phyloP scores from a whole-genome alignment of 2,888 invertebrate species.

The Coenonympha glycerion region DNA sequence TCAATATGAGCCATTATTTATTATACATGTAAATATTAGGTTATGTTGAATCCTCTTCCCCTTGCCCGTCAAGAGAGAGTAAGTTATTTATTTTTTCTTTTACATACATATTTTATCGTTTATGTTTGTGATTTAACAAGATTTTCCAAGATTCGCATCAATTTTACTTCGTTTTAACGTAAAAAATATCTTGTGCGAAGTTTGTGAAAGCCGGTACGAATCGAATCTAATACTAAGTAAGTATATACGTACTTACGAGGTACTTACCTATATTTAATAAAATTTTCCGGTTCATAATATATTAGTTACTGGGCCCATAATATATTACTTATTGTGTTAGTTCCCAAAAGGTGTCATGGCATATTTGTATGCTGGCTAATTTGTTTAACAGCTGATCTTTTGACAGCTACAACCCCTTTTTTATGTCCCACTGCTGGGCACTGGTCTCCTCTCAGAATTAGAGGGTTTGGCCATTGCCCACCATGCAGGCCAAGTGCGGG shows the following conservation, averaged over 20 bases:
- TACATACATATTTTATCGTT: neutral
- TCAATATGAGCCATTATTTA: constrained; percentile 33
- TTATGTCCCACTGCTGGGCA: no score
- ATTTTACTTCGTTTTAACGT: neutral
- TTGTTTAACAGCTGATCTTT: neutral
- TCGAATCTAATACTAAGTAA: no score
- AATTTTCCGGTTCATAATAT: no score
- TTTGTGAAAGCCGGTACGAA: neutral
- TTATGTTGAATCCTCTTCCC: constrained; percentile 57
- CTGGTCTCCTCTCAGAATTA: no score
- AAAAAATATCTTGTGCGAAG: neutral
- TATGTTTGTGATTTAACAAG: constrained; percentile 5
- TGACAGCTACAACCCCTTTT: no score
- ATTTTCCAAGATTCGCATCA: neutral
- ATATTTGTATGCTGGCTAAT: no score
- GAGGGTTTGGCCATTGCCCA: no score
- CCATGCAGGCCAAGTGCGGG: no score
- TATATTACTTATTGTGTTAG: no score
- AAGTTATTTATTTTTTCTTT: constrained; percentile 33
- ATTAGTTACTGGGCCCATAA: no score
- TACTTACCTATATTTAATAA: no score
- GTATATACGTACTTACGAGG: no score
- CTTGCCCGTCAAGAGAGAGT: constrained; percentile 55
- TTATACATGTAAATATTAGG: constrained; percentile 48
- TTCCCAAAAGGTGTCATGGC: neutral